Evolutionary conservation across 2,113 vertebrate genomes (phyloP), one percentile per base, ranked within the genome.

Genomic region (Oceanites oceanicus): DNA sequence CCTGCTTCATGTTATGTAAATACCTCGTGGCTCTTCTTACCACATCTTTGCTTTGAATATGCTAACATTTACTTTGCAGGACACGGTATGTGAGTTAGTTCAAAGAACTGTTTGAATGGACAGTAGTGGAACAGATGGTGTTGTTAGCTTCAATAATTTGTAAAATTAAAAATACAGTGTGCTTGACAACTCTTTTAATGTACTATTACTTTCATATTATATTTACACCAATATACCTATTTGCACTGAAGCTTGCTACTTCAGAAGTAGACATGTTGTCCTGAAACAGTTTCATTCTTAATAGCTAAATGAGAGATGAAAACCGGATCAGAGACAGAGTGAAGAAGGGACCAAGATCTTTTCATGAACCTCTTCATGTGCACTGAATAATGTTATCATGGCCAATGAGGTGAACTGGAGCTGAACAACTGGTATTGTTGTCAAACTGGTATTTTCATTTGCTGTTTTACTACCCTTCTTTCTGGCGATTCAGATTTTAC

Each of bases 61-160:
- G 15, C 18, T 29, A 44, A 27, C 9, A 9, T n/a, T 65, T 25
- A 16, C 36, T 62, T 38, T 23, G 59, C 21, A 13, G 26, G 67
- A 25, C 14, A 1, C 10, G 49, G 45, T 9, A 2, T 4, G 19
- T 9, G 67, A 59, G 9, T 40, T 38, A 8, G 3, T 40, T 30
- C 12, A 29, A 67, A 47, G 67, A 36, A 7, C 10, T 4, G 10
- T 13, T n/a, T 32, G 50, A 75, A 9, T 5, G n/a, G 55, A 3
- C 49, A 42, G 84, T 8, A 21, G 25, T 0, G 0, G 12, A 5
- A 17, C 1, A 22, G n/a, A 18, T 32, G 10, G 11, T 6, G 44
- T 0, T n/a, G 22, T 15, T 44, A 25, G 2, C 21, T 47, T 34
- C 1, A 22, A 53, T 53, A 29, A 66, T 25, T 11, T 10, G 32